These are phyloP conservation scores for Cosmia trapezina DNA, from an alignment of 2,888 invertebrate genomes.

Conservation along the genomic window DNA sequence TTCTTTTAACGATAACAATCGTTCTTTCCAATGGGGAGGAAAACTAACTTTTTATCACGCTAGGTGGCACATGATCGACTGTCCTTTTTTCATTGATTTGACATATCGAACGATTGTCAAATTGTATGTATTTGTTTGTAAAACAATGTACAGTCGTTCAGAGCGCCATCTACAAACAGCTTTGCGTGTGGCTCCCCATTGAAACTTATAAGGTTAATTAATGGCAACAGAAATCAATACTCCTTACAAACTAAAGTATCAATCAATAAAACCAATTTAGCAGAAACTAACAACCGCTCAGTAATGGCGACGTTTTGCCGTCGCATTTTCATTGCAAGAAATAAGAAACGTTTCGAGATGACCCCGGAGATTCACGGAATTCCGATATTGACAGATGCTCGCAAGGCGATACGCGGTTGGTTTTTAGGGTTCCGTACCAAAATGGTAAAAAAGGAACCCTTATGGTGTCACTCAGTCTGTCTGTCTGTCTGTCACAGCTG, in stretches of 20 bases:
- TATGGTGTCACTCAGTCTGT: too few relatives aligned
- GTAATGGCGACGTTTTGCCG: conserved; percentile 42
- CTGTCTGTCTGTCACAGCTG: too few relatives aligned
- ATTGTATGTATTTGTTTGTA: too few relatives aligned
- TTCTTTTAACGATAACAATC: background rate
- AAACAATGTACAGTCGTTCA: too few relatives aligned
- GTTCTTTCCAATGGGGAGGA: background rate
- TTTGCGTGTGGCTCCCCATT: too few relatives aligned
- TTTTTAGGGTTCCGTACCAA: too few relatives aligned
- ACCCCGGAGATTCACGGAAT: conserved; percentile 34
- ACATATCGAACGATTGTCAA: too few relatives aligned
- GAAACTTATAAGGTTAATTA: conserved; percentile 23
- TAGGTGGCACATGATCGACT: too few relatives aligned
- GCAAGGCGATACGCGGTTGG: conserved; percentile 29
- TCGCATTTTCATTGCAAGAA: conserved; percentile 45
- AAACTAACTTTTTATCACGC: too few relatives aligned
- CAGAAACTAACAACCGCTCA: conserved; percentile 35
- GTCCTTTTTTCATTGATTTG: too few relatives aligned
- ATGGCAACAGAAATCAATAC: conserved; percentile 18
- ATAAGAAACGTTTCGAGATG: conserved; percentile 36
- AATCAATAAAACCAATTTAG: conserved; percentile 50
- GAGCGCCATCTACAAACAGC: too few relatives aligned
- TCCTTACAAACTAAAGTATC: conserved; percentile 18
- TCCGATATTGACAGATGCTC: conserved; percentile 53
- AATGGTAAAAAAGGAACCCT: too few relatives aligned